These are phyloP conservation scores for Rafetus swinhoei DNA, from an alignment of 2,113 vertebrate genomes.

Conservation along the genomic window DNA sequence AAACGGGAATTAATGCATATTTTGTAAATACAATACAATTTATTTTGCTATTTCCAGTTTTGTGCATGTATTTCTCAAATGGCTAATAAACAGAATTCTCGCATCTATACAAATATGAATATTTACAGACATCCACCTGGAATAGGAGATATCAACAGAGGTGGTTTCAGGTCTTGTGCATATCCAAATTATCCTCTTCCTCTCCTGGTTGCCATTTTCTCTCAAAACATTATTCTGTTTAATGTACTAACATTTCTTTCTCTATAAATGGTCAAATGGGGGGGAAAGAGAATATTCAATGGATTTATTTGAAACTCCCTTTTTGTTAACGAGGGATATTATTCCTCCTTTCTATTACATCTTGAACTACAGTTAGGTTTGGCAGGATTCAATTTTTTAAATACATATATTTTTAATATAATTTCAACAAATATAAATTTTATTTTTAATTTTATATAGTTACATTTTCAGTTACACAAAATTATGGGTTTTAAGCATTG, in stretches of 20 bases:
- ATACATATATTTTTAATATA: neutral
- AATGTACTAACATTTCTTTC: neutral
- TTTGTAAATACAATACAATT: neutral
- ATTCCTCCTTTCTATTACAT: neutral
- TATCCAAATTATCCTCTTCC: neutral
- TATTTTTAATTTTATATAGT: neutral
- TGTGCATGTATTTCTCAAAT: neutral
- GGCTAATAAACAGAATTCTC: neutral
- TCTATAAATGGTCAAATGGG: neutral
- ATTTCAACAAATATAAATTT: neutral
- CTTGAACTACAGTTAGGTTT: neutral
- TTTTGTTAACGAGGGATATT: neutral
- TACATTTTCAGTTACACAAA: neutral
- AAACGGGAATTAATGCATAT: neutral
- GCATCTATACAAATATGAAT: neutral
- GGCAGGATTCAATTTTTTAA: neutral
- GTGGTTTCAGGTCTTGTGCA: neutral
- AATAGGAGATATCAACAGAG: no score
- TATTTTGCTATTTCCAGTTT: neutral
- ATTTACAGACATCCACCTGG: neutral
- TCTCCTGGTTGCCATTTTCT: fast-evolving
- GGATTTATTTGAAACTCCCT: neutral
- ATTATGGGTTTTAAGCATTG: neutral
- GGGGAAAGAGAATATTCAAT: neutral
- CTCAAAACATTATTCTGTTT: neutral